These are phyloP conservation scores for Bombus affinis DNA, from an alignment of 1,140 invertebrate species.

Conservation along the genomic window DNA sequence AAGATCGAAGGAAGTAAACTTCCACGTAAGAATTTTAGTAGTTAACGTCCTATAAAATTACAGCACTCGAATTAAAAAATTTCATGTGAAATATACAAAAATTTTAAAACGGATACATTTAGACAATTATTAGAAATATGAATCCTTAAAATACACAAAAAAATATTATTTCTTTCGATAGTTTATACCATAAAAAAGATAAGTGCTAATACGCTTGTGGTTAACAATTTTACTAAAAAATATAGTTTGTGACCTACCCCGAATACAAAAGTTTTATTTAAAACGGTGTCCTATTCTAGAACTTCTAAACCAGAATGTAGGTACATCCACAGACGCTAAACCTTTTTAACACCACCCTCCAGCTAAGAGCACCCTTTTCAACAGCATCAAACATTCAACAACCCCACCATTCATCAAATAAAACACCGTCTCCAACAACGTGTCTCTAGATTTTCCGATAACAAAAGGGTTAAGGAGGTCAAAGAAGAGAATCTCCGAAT, in stretches of 20 bases:
- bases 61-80: no score
- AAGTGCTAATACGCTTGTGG: not conserved
- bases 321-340: no score
- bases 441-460: constrained; percentile 4
- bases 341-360: not conserved
- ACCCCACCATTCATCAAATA: not conserved
- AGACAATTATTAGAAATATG: no score
- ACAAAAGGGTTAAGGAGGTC: constrained; percentile 41
- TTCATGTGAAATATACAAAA: no score
- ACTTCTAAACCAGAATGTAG: not conserved
- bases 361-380: no score
- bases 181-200: not conserved
- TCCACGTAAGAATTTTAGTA: no score
- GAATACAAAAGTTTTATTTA: no score
- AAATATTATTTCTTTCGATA: not conserved
- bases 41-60: no score
- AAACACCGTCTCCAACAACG: not conserved
- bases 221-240: not conserved
- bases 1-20: no score
- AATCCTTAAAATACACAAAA: not conserved
- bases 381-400: not conserved
- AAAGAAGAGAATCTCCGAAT: not conserved
- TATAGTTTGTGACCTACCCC: no score
- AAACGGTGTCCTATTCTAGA: not conserved
- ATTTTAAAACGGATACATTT: no score